A percentile compares a stretch with the other conserved stretches of the same genome.
These are phyloP conservation scores for Isurus oxyrinchus DNA, from an alignment of 2,113 vertebrate species.

Conservation along the genomic window DNA sequence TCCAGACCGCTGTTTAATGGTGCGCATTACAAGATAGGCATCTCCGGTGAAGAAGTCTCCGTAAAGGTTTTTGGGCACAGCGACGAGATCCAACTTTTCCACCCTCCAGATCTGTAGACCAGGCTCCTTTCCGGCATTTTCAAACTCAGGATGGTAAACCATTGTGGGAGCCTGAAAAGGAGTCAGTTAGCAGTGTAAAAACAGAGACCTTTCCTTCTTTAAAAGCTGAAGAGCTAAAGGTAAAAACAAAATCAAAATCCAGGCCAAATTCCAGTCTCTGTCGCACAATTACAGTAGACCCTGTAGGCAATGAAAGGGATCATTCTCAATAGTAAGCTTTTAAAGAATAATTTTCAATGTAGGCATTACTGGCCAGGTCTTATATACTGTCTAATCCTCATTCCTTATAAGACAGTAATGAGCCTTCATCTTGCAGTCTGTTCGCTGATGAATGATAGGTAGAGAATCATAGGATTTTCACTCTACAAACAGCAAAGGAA, in stretches of 20 bases:
- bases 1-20: conserved; percentile 78
- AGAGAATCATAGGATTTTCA: neutral
- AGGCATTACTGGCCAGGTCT: neutral
- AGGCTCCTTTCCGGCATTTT: conserved; percentile 74
- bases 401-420: neutral
- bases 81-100: conserved; percentile 88
- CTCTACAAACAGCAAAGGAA: neutral
- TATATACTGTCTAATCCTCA: neutral
- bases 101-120: conserved; percentile 96
- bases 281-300: neutral
- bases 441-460: neutral
- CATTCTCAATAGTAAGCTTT: neutral
- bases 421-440: too few species aligned
- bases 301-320: neutral
- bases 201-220: neutral
- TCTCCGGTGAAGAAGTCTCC: conserved; percentile 92
- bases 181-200: neutral
- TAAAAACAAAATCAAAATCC: neutral
- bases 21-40: conserved; percentile 87
- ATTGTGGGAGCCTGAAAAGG: conserved; percentile 68
- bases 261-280: neutral
- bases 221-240: neutral
- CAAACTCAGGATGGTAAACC: conserved; percentile 83
- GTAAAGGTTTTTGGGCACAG: conserved; percentile 78
- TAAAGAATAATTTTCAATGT: neutral